Percentiles rank a stretch among this genome's conserved stretches.
Evolutionary conservation across 2,888 invertebrate genomes (phyloP).

Genomic region (Dorcus parallelipipedus): DNA sequence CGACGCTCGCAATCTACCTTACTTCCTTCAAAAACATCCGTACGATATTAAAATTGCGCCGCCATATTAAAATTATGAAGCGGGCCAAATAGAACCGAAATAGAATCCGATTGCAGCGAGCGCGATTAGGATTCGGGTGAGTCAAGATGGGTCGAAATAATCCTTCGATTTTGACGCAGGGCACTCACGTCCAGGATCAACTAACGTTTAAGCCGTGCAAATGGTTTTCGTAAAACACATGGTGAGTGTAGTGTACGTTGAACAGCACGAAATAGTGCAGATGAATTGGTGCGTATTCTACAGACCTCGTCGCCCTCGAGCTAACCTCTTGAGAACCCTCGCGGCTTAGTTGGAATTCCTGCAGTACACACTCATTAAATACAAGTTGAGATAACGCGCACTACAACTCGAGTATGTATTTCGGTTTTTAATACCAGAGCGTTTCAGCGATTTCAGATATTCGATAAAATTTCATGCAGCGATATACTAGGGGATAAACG

Average conservation of each 20-base stretch:
- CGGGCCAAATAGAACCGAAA: background rate
- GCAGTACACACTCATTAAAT: slow-evolving; percentile 16
- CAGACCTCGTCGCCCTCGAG: slow-evolving; percentile 1
- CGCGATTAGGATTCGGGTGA: background rate
- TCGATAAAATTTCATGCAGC: too few species aligned
- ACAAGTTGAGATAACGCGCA: slow-evolving; percentile 17
- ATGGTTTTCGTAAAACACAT: background rate
- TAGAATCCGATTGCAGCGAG: too few species aligned
- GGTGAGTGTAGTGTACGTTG: background rate
- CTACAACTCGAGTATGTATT: background rate
- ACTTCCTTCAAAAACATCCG: slow-evolving; percentile 10
- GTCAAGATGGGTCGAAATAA: background rate
- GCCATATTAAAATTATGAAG: background rate
- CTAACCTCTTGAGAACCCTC: slow-evolving; percentile 12
- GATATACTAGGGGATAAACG: too few species aligned
- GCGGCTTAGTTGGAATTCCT: slow-evolving; percentile 18
- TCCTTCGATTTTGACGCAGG: background rate
- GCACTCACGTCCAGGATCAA: background rate
- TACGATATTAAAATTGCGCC: background rate
- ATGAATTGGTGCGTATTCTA: background rate
- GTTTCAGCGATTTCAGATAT: background rate
- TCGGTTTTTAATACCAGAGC: background rate
- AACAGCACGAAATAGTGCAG: background rate
- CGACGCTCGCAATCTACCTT: slow-evolving; percentile 7
- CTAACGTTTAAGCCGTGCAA: background rate